phyloP scores from a whole-genome alignment of 2,113 vertebrate genomes.

The Protobothrops flavoviridis region DNA sequence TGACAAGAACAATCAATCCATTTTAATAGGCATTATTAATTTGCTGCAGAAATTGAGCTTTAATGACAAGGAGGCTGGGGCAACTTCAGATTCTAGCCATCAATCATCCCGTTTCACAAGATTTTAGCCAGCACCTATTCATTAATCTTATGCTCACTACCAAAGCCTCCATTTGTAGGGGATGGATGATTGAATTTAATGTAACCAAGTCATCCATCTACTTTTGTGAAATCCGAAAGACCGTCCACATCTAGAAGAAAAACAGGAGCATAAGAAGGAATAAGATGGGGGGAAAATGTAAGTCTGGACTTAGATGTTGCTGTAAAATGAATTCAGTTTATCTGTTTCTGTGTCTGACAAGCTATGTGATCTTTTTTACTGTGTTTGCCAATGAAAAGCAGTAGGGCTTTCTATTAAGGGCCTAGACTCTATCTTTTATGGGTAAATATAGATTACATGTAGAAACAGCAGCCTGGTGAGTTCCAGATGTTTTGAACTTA shows the following conservation, averaged over 20 bases:
- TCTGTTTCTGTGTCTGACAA: background rate
- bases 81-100: conserved; percentile 2
- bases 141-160: conserved; percentile 12
- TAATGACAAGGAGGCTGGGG: background rate
- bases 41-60: conserved; percentile 26
- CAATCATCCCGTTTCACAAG: background rate
- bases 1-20: conserved; percentile 22
- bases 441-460: background rate
- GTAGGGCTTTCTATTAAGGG: background rate
- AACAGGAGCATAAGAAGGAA: background rate
- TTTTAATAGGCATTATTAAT: conserved; percentile 11
- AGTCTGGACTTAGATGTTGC: background rate
- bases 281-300: background rate
- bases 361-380: background rate
- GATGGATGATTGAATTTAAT: background rate
- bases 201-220: background rate
- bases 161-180: background rate
- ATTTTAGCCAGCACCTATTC: conserved; percentile 4
- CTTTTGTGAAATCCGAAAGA: background rate
- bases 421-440: background rate
- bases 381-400: background rate
- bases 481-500: background rate
- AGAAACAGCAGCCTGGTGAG: background rate
- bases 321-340: background rate
- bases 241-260: background rate